These are phyloP conservation scores for Podocnemis expansa DNA, from an alignment of 2,113 vertebrate species.

Conservation along the genomic window DNA sequence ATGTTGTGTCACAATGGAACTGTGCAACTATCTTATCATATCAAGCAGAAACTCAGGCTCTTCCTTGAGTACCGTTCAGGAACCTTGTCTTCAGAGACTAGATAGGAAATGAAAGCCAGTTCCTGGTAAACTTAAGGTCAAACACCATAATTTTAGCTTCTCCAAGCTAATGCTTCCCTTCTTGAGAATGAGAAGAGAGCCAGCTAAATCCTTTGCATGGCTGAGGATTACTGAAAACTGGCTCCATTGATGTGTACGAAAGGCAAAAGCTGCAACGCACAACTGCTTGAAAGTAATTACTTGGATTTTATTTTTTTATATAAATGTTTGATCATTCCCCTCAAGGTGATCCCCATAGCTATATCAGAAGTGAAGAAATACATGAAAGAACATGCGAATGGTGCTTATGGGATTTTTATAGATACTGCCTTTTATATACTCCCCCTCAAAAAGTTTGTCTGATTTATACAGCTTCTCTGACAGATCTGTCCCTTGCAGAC, in stretches of 20 bases:
- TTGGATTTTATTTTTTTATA: neutral
- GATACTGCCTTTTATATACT: no score
- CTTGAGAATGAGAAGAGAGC: neutral
- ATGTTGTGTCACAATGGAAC: neutral
- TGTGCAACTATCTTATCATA: neutral
- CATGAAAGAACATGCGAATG: neutral
- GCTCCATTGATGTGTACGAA: neutral
- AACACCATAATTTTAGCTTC: neutral
- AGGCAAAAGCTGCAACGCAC: neutral
- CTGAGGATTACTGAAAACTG: neutral
- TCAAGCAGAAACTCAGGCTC: neutral
- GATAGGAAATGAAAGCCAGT: neutral
- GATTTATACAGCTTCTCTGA: neutral
- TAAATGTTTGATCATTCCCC: neutral
- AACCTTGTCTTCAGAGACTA: neutral
- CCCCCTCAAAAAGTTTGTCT: no score
- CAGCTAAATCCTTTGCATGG: neutral
- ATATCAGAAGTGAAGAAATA: neutral
- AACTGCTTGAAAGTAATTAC: neutral
- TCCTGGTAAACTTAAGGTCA: neutral
- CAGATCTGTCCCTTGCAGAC: neutral
- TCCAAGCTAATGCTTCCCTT: neutral
- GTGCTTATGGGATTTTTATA: neutral
- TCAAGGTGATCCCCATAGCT: neutral
- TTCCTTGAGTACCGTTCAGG: neutral